These are phyloP conservation scores for Oryzias sinensis DNA, from an alignment of 2,797 vertebrate genomes.

Conservation along the genomic window DNA sequence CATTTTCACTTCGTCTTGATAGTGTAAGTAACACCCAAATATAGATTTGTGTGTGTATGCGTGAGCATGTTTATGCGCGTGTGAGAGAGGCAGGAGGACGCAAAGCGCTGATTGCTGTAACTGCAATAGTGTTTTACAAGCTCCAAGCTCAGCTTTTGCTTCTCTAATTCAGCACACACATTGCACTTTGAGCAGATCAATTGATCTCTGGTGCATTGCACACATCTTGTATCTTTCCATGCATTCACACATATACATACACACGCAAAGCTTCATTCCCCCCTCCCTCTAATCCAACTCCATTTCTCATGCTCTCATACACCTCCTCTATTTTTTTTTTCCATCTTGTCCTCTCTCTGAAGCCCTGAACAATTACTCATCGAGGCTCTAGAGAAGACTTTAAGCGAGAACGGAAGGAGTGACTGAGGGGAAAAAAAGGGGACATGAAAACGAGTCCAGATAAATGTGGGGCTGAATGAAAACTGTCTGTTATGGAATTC, in stretches of 20 bases:
- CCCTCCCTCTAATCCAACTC: constrained; percentile 41
- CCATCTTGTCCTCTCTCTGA: constrained; percentile 62
- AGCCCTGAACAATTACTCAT: constrained; percentile 77
- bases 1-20: constrained; percentile 37
- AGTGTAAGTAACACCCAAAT: constrained; percentile 65
- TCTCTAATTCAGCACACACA: constrained; percentile 74
- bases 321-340: constrained; percentile 37
- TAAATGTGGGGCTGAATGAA: constrained; percentile 26
- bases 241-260: constrained; percentile 31
- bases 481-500: constrained; percentile 32
- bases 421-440: background rate
- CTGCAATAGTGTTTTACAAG: constrained; percentile 73
- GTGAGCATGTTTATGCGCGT: constrained; percentile 31
- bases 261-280: constrained; percentile 16
- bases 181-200: constrained; percentile 79
- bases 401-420: constrained; percentile 15
- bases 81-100: constrained; percentile 39
- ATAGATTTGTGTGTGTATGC: constrained; percentile 57
- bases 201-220: constrained; percentile 68
- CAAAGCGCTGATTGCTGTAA: constrained; percentile 58
- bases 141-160: constrained; percentile 69
- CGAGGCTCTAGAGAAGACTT: constrained; percentile 66
- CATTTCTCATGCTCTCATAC: constrained; percentile 38
- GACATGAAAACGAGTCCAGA: constrained; percentile 6
- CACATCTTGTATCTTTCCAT: constrained; percentile 21